Percentiles rank a stretch among this genome's conserved stretches.
Conservation (phyloP, 1,140 invertebrate species). For the Plectrocnemia conspersa region DNA sequence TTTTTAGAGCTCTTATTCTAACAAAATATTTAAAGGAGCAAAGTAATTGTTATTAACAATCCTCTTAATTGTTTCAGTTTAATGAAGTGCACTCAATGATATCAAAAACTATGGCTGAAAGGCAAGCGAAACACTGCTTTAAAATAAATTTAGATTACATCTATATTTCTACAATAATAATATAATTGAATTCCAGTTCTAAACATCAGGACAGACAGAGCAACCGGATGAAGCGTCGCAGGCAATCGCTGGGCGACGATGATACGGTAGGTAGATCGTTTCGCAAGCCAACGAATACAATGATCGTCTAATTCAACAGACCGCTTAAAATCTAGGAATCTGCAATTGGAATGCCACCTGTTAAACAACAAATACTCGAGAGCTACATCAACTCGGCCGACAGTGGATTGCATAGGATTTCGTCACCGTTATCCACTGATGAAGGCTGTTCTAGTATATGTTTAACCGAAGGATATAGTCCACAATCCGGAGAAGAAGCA, state of each 20-base stretch:
- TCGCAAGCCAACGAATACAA: not conserved
- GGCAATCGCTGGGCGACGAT: slow-evolving; percentile 5
- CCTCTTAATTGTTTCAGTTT: no score
- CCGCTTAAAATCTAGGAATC: slow-evolving; percentile 23
- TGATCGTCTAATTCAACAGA: not conserved
- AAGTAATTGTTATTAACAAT: no score
- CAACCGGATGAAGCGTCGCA: slow-evolving; percentile 5
- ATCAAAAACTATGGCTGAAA: no score
- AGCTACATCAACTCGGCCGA: not conserved
- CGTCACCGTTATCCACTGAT: slow-evolving; percentile 9
- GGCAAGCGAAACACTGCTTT: no score
- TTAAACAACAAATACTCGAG: slow-evolving; percentile 19
- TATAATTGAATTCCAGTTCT: not conserved
- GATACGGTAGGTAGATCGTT: not conserved
- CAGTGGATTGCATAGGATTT: not conserved
- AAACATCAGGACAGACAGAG: not conserved
- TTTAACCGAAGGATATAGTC: slow-evolving; percentile 12
- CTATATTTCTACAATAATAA: not conserved
- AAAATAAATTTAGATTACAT: no score
- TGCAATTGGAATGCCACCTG: slow-evolving; percentile 29
- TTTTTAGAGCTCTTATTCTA: no score
- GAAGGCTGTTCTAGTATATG: slow-evolving; percentile 13
- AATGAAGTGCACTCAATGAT: no score
- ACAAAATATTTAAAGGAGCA: no score
- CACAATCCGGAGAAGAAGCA: not conserved